phyloP scores from a whole-genome alignment of 2,888 invertebrate species.

The Gasteruption jaculator region DNA sequence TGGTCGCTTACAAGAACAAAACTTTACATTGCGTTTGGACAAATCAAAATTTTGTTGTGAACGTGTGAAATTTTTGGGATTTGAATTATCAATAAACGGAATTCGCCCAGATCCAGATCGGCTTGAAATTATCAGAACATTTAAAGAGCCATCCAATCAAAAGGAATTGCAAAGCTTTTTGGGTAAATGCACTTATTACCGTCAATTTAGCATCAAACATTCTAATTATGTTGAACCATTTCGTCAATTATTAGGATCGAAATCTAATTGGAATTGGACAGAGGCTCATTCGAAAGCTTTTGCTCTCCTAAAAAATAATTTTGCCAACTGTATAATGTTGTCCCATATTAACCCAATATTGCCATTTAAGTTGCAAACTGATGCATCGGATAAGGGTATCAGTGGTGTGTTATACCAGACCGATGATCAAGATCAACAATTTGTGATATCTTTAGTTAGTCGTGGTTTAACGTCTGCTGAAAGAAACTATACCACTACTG shows the following conservation, averaged over 20 bases:
- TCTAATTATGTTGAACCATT: conserved; percentile 18
- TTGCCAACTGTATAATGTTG: conserved; percentile 15
- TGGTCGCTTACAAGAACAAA: conserved; percentile 19
- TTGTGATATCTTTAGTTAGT: conserved; percentile 25
- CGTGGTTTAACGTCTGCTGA: conserved; percentile 20
- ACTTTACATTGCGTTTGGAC: conserved; percentile 27
- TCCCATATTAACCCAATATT: conserved; percentile 9
- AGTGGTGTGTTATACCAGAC: conserved; percentile 20
- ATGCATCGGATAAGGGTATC: conserved; percentile 16
- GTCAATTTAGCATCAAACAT: conserved; percentile 19
- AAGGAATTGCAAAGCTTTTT: conserved; percentile 30
- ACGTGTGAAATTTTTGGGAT: conserved; percentile 25
- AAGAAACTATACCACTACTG: conserved; percentile 25
- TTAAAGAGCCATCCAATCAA: conserved; percentile 27
- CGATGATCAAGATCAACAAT: not conserved
- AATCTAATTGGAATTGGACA: conserved; percentile 22
- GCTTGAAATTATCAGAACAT: conserved; percentile 27
- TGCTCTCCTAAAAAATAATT: conserved; percentile 13
- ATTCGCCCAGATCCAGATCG: conserved; percentile 18
- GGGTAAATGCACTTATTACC: conserved; percentile 24
- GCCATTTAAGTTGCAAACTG: conserved; percentile 19
- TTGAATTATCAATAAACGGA: conserved; percentile 14
- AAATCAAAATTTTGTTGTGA: conserved; percentile 28
- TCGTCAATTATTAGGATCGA: conserved; percentile 18
- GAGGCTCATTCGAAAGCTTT: conserved; percentile 12